Percentiles rank a stretch among this genome's conserved stretches.
Conservation (phyloP, 2,797 vertebrate species). For the Forpus xanthops region DNA sequence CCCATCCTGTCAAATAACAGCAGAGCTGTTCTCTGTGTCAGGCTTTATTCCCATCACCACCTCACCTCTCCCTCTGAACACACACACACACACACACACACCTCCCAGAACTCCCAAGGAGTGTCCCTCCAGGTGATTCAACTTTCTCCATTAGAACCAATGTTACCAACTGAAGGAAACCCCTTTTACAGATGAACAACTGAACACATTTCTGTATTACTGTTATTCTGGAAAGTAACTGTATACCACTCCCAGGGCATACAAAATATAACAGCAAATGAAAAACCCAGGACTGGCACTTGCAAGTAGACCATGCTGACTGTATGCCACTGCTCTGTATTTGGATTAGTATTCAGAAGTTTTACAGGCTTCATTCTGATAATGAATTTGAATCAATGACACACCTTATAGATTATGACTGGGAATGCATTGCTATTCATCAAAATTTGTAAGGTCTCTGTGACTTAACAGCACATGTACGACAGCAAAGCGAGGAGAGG, state of each 20-base stretch:
- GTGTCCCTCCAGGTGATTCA: not conserved
- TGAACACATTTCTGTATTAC: not conserved
- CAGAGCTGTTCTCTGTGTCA: not conserved
- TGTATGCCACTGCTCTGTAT: not conserved
- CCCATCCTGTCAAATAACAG: not conserved
- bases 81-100: too few relatives aligned
- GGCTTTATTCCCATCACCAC: accelerated
- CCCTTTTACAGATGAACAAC: not conserved
- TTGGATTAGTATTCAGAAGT: not conserved
- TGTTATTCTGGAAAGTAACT: not conserved
- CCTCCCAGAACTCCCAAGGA: not conserved
- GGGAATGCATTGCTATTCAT: not conserved
- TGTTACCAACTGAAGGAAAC: not conserved
- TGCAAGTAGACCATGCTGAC: not conserved
- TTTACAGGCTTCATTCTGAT: not conserved
- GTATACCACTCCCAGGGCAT: not conserved
- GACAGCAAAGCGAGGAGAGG: not conserved
- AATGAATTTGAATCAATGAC: not conserved
- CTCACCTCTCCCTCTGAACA: not conserved
- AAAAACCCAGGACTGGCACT: not conserved
- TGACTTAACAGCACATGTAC: not conserved
- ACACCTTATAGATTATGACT: accelerated
- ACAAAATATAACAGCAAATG: not conserved
- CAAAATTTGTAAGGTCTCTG: not conserved
- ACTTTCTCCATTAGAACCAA: not conserved